These are phyloP conservation scores for Lamellibrachia columna DNA, from an alignment of 2,888 invertebrate genomes.

Conservation along the genomic window DNA sequence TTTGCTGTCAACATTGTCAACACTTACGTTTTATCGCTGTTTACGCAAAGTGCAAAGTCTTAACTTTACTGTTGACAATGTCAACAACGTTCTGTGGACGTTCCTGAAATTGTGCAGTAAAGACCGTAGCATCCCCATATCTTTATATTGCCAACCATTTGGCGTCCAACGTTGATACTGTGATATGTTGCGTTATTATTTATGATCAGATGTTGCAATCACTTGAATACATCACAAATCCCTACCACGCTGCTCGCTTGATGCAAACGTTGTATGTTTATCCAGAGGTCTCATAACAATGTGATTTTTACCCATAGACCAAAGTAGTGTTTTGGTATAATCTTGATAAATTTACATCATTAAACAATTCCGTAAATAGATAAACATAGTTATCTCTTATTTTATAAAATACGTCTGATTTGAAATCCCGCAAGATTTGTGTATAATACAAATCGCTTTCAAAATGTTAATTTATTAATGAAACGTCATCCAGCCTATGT, in stretches of 20 bases:
- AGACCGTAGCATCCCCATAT: neutral
- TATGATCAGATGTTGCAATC: neutral
- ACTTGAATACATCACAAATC: neutral
- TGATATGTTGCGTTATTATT: neutral
- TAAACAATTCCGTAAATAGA: neutral
- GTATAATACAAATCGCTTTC: neutral
- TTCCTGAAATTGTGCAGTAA: neutral
- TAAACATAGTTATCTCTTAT: neutral
- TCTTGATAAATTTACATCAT: neutral
- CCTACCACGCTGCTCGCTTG: neutral
- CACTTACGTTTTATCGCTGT: neutral
- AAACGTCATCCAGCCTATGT: neutral
- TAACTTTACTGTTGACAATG: neutral
- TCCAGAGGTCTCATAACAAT: neutral
- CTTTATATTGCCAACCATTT: neutral
- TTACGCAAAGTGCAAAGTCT: neutral
- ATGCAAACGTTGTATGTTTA: neutral
- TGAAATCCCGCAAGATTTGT: neutral
- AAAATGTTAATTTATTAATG: neutral
- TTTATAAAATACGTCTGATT: neutral
- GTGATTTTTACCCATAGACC: neutral
- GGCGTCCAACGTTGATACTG: neutral
- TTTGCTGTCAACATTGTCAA: neutral
- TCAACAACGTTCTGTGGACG: neutral
- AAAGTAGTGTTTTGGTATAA: neutral